Base-by-base conservation (phyloP, 2,113 vertebrate species). In the Lophura nycthemera region DNA sequence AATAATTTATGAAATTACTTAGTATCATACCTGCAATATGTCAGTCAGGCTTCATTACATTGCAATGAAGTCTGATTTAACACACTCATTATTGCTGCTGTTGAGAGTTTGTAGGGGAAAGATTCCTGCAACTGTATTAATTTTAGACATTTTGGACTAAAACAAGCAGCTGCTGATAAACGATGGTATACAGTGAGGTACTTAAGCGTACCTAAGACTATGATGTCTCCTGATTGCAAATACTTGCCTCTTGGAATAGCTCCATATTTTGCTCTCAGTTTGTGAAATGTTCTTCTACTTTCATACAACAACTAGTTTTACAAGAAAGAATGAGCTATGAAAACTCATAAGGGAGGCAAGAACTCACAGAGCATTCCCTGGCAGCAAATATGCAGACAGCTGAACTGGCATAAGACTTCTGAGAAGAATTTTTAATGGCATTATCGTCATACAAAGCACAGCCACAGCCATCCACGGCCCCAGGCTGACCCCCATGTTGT, bases 1-100 rank as follows among this genome's bases (percentile, higher is more conserved):
- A 97, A 97, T 97, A 98, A 98, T 98, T 97, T 97, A 98, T 96
- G 92, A 97, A 98, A 98, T 97, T 97, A 97, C 95, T 96, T 95
- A 93, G 97, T 89, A 98, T 95, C 97, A 95, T 97, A 97, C 97
- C 97, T 97, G 94, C 95, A 96, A 95, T 97, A 97, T 97, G 97
- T 98, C 96, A 94, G 97, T 97, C 95, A 97, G 95, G 97, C 96
- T 94, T 97, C 98, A 97, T 98, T 97, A 97, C 97, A 94, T 97
- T 97, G 82, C 96, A 97, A 96, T 97, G 97, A 97, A 93, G 69
- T 96, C 96, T 97, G 97, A 98, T 98, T 98, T 98, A 97, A 97
- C 97, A 95, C 69, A 90, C 95, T 93, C 96, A 97, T 98, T 98
- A 97, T 92, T 95, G 96, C 93, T 95, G 83, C 94, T 95, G 92